Evolutionary conservation across 2,888 invertebrate genomes (phyloP), one percentile per base, ranked within the genome.

Genomic region (Torymus tubicola): DNA sequence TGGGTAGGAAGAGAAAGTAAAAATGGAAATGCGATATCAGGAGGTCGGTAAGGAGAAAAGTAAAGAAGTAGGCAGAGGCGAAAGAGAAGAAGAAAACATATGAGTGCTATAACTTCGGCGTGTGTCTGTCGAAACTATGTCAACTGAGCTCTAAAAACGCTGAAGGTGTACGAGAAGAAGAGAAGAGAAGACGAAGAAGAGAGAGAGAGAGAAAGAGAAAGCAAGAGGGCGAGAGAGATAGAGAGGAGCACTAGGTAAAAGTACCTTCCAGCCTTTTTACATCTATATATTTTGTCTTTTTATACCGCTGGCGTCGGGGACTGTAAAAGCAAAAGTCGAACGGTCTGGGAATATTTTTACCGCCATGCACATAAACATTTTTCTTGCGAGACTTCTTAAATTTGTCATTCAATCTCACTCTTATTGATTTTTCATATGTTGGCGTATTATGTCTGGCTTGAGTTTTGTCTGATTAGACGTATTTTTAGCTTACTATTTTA

Each of bases 251-350:
- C 24, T 24, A 24, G 24, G 24, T 24, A 24, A 83, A 82, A 82
- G 83, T 83, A 81, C 74, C 76, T 80, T 78, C 80, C 70, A 82
- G 64, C 70, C 70, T 77, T 70, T 64, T 68, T 60, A 76, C 42
- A 63, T 67, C 70, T 64, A 69, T 70, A 69, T 50, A 69, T 69
- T 70, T 57, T 31, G 42, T 69, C 70, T 77, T 63, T 77, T 77
- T 63, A 77, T 53, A 67, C 3, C 52, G 13, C 31, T 0, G 16
- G 42, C 14, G 55, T 18, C 52, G 13, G 12, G 52, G 57, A 70
- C 55, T 70, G 55, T 77, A 77, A 70, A 77, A 64, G 70, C 57
- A 55, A 50, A 55, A 69, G 52, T 55, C 24, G 18, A 68, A 52
- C 76, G 52, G 31, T 3, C 31, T 2, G 31, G 63, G 60, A 76